Conservation (phyloP, 2,888 invertebrate species). For the Lysandra bellargus region DNA sequence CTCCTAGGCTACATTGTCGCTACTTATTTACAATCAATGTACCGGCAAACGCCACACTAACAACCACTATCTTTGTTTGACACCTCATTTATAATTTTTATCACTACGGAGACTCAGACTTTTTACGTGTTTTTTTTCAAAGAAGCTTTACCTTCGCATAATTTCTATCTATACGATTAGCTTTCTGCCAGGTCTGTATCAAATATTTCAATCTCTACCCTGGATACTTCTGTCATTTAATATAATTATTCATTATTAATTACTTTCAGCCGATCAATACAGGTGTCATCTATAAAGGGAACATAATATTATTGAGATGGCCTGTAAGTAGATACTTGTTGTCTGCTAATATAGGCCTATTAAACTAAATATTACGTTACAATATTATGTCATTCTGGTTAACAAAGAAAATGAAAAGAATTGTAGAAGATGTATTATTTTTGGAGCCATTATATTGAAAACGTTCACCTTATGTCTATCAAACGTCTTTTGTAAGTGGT, state of each 20-base stretch:
- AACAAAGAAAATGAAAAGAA: not conserved
- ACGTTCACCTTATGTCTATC: no score
- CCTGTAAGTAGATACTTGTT: slow-evolving; percentile 3
- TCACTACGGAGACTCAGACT: not conserved
- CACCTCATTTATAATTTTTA: slow-evolving; percentile 1
- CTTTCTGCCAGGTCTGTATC: no score
- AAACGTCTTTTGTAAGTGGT: no score
- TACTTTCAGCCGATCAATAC: not conserved
- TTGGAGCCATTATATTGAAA: not conserved
- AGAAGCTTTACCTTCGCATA: no score
- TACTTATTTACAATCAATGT: slow-evolving; percentile 4
- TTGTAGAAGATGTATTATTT: not conserved
- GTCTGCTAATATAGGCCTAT: not conserved
- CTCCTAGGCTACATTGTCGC: not conserved
- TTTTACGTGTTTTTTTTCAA: no score
- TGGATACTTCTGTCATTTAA: no score
- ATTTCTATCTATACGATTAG: no score
- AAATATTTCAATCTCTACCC: no score
- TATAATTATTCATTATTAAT: not conserved
- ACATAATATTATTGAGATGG: not conserved
- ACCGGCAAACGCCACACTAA: not conserved
- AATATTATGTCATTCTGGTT: not conserved
- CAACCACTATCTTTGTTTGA: not conserved
- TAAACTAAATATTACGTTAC: not conserved
- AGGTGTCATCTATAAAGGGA: not conserved